phyloP scores from a whole-genome alignment of 2,797 vertebrate genomes.

The Megalops cyprinoides region DNA sequence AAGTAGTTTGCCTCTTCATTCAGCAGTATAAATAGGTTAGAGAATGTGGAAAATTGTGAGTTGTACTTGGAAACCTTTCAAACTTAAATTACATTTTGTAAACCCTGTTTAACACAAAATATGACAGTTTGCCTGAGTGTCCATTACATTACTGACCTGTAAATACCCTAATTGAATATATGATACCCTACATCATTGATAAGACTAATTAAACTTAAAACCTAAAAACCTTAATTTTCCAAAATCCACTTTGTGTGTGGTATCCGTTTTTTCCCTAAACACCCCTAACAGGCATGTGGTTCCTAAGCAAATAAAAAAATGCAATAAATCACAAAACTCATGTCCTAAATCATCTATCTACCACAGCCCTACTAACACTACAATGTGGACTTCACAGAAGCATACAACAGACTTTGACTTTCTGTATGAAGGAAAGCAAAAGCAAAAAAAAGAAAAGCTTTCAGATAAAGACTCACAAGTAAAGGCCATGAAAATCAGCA shows the following conservation, averaged over 20 bases:
- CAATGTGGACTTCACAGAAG: not conserved
- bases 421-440: not conserved
- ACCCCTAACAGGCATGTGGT: too few relatives aligned
- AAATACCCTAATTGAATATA: not conserved
- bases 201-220: not conserved
- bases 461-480: conserved; percentile 43
- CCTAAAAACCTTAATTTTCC: not conserved
- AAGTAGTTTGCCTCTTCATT: not conserved
- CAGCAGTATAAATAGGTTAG: too few relatives aligned
- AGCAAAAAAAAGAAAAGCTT: not conserved
- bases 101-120: too few relatives aligned
- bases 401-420: not conserved
- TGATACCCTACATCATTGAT: not conserved
- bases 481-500: conserved; percentile 37
- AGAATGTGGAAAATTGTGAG: too few relatives aligned
- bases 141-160: not conserved
- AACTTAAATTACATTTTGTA: too few relatives aligned
- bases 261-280: not conserved
- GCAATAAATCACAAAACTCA: not conserved
- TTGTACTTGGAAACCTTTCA: too few relatives aligned
- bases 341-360: not conserved
- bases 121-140: too few relatives aligned
- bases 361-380: not conserved
- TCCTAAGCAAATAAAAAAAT: too few relatives aligned
- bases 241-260: not conserved